Conservation (phyloP, 92 coral and sea anemone genomes). For the Chrysogorgia sp. region DNA sequence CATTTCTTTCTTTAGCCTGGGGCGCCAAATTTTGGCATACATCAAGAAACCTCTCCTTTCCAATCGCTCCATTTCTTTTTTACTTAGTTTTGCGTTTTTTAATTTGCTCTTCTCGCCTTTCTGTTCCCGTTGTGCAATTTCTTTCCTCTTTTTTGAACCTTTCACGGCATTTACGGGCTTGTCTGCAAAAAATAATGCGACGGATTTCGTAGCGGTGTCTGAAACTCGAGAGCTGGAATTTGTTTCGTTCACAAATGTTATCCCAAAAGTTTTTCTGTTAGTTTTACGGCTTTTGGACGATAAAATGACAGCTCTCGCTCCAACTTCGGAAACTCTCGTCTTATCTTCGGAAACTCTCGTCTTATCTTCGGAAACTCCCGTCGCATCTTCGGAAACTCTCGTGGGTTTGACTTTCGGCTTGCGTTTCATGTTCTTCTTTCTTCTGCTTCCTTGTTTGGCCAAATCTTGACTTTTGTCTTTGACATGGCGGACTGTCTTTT, state of each 20-base stretch:
- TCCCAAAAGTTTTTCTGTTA: not conserved
- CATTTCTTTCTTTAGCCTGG: not conserved
- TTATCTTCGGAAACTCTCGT: not conserved
- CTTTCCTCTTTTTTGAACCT: not conserved
- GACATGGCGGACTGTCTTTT: too few species aligned
- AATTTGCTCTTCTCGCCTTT: too few species aligned
- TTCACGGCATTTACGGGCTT: not conserved
- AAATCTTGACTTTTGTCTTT: too few species aligned
- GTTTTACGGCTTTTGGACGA: not conserved
- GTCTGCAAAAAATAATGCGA: not conserved
- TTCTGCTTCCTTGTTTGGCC: too few species aligned
- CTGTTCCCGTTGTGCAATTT: not conserved
- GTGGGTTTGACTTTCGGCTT: not conserved
- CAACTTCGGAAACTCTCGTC: too few species aligned
- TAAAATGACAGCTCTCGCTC: not conserved
- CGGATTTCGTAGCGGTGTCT: not conserved
- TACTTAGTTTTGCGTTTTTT: not conserved
- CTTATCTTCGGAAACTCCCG: not conserved
- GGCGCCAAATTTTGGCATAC: conserved; percentile 6
- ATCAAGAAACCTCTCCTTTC: not conserved
- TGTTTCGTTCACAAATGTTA: not conserved
- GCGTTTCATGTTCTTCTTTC: too few species aligned
- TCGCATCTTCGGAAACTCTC: not conserved
- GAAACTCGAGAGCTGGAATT: not conserved
- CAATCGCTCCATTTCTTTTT: not conserved